These are phyloP conservation scores for Parotocinclus haroldoi DNA, from an alignment of 2,797 vertebrate genomes.

Conservation along the genomic window DNA sequence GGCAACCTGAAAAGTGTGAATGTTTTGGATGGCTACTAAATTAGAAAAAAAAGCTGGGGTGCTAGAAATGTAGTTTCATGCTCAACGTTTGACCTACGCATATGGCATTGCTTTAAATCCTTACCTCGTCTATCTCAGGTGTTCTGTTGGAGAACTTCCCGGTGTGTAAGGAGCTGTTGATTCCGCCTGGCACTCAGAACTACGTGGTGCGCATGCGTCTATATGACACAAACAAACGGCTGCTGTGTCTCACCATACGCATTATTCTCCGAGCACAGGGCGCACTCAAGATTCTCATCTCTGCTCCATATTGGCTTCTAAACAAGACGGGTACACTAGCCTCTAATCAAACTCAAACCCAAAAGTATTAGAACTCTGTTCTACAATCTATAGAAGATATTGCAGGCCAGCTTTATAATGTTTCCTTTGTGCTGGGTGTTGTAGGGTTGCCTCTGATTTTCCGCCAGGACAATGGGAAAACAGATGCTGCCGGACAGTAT, in stretches of 20 bases:
- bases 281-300: constrained; percentile 90
- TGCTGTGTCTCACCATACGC: constrained; percentile 89
- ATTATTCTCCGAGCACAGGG: constrained; percentile 90
- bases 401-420: too few relatives aligned
- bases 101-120: constrained; percentile 3
- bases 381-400: too few relatives aligned
- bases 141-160: constrained; percentile 89
- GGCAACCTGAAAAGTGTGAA: too few relatives aligned
- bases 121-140: constrained; percentile 64
- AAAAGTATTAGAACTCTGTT: too few relatives aligned
- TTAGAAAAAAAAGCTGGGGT: too few relatives aligned
- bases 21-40: too few relatives aligned
- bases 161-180: constrained; percentile 89
- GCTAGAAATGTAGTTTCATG: too few relatives aligned
- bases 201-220: constrained; percentile 92
- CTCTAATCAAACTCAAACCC: not conserved
- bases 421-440: not conserved
- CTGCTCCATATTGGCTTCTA: constrained; percentile 91
- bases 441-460: constrained; percentile 93
- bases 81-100: too few relatives aligned
- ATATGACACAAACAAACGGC: constrained; percentile 84
- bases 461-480: constrained; percentile 91
- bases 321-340: constrained; percentile 87
- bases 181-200: constrained; percentile 94
- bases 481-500: constrained; percentile 90